Conservation (phyloP, 2,797 vertebrate genomes). For the Spinus olivaceus region DNA sequence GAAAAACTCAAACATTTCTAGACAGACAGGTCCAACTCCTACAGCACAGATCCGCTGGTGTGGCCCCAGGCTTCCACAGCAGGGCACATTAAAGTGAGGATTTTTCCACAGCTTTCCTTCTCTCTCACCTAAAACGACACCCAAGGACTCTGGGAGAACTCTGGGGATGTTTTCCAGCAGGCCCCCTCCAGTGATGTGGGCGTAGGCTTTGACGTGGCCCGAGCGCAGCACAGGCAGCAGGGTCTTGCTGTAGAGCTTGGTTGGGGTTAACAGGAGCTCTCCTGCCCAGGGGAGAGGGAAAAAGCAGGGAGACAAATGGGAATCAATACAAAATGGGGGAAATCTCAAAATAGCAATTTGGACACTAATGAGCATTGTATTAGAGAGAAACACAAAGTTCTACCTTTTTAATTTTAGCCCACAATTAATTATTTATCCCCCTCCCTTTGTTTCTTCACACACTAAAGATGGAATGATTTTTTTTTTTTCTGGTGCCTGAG, state of each 20-base stretch:
- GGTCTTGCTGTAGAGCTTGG: conserved; percentile 89
- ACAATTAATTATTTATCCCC: background rate
- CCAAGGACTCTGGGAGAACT: conserved; percentile 83
- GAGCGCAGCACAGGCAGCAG: conserved; percentile 86
- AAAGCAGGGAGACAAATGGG: background rate
- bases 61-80: background rate
- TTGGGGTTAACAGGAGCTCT: conserved; percentile 88
- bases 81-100: background rate
- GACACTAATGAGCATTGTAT: background rate
- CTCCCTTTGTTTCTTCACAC: background rate
- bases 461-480: background rate
- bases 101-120: background rate
- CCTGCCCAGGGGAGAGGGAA: conserved; percentile 72
- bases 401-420: background rate
- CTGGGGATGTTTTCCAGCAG: conserved; percentile 94
- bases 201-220: conserved; percentile 86
- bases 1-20: background rate
- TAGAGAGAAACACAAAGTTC: background rate
- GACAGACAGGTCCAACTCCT: background rate
- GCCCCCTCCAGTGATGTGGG: conserved; percentile 96
- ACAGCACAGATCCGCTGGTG: background rate
- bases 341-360: background rate
- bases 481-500: background rate
- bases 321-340: background rate
- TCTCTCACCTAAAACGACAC: conserved; percentile 82